Percentiles rank a stretch among this genome's conserved stretches.
Conservation (phyloP, 2,797 vertebrate species). For the Crax fasciolata region DNA sequence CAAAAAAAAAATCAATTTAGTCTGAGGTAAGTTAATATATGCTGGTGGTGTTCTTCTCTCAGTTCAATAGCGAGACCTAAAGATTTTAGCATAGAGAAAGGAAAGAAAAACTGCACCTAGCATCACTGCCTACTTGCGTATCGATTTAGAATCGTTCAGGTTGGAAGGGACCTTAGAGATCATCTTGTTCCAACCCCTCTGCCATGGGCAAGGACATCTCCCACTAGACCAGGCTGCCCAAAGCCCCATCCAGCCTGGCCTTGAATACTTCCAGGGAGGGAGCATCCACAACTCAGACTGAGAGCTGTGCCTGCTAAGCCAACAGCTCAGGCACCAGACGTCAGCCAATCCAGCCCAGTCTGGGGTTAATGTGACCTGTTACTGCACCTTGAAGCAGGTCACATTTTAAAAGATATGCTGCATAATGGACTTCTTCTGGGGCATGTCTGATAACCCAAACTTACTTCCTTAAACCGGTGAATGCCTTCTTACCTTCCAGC, state of each 20-base stretch:
- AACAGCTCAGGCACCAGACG: not conserved
- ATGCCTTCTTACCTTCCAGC: not conserved
- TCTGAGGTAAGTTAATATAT: slow-evolving; percentile 19
- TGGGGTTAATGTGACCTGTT: not conserved
- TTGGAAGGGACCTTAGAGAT: too few species aligned
- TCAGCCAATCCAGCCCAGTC: not conserved
- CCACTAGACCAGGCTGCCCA: too few species aligned
- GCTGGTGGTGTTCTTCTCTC: not conserved
- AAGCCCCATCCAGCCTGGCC: too few species aligned
- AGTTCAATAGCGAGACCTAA: not conserved
- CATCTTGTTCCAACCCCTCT: too few species aligned
- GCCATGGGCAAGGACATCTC: too few species aligned
- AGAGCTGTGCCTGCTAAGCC: not conserved
- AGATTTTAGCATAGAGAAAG: not conserved
- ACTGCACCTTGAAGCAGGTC: not conserved
- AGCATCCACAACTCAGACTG: not conserved
- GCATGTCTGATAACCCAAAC: not conserved
- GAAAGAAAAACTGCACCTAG: not conserved
- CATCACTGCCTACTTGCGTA: not conserved
- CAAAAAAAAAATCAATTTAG: slow-evolving; percentile 55
- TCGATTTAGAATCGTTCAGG: not conserved
- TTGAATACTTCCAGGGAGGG: too few species aligned
- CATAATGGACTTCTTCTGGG: not conserved
- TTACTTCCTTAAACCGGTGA: not conserved
- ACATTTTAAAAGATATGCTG: not conserved